Conservation (phyloP, 2,113 vertebrate genomes). For the Dunckerocampus dactyliophorus region DNA sequence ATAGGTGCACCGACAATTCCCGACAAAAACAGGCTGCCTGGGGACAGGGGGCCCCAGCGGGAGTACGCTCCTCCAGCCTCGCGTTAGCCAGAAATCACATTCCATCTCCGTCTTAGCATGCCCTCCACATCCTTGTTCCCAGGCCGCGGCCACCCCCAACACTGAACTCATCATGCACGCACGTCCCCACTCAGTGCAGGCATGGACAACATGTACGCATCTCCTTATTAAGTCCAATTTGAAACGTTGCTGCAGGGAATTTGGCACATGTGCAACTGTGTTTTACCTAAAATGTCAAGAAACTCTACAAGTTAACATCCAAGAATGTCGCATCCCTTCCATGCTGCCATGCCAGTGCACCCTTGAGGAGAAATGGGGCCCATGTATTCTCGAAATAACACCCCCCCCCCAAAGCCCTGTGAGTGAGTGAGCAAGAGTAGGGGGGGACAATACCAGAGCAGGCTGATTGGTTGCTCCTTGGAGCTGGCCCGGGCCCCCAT, state of each 20-base stretch:
- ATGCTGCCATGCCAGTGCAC: constrained; percentile 44
- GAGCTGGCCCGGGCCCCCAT: constrained; percentile 71
- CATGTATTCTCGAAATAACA: constrained; percentile 49
- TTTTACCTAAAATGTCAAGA: background rate
- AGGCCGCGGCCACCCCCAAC: constrained; percentile 63
- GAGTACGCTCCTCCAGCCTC: constrained; percentile 61
- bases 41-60: constrained; percentile 68
- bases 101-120: constrained; percentile 70
- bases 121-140: constrained; percentile 71
- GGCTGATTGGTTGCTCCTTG: constrained; percentile 71
- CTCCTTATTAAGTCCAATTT: background rate
- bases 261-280: background rate
- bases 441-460: constrained; percentile 69
- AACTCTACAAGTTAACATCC: constrained; percentile 16
- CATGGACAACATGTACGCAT: constrained; percentile 34
- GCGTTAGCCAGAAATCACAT: constrained; percentile 74
- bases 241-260: no score
- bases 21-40: constrained; percentile 80
- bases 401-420: constrained; percentile 41
- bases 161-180: constrained; percentile 33
- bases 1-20: constrained; percentile 76
- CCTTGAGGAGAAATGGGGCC: constrained; percentile 51
- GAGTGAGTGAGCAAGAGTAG: constrained; percentile 62
- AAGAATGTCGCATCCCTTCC: constrained; percentile 15
- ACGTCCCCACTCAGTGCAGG: constrained; percentile 38